Evolutionary conservation across 2,888 invertebrate genomes (phyloP).

Genomic region (Oxytorus armatus): DNA sequence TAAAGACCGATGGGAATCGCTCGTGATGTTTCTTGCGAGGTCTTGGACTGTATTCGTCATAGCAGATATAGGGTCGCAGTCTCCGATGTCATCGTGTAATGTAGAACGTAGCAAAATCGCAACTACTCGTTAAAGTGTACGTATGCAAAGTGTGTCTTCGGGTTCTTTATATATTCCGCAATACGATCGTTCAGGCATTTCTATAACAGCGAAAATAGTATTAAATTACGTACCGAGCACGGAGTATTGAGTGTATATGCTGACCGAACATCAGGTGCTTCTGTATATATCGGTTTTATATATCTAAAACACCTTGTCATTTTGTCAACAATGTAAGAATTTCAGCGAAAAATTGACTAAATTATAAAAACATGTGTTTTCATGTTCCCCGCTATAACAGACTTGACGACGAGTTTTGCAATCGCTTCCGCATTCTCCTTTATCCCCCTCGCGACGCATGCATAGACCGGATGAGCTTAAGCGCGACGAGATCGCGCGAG

Average conservation of each 20-base stretch:
- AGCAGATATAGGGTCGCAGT: background rate
- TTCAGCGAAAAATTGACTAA: slow-evolving; percentile 10
- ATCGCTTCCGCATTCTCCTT: slow-evolving; percentile 73
- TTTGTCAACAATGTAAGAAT: slow-evolving; percentile 20
- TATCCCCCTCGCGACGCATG: slow-evolving; percentile 28
- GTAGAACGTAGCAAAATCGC: background rate
- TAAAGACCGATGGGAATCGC: slow-evolving; percentile 5
- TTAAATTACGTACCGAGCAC: slow-evolving; percentile 72
- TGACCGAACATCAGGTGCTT: slow-evolving; percentile 20
- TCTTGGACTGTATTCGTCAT: background rate
- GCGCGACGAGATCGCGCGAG: slow-evolving; percentile 21
- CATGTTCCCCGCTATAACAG: slow-evolving; percentile 51
- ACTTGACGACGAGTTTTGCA: slow-evolving; percentile 70
- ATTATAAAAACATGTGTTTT: slow-evolving; percentile 64
- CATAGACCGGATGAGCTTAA: slow-evolving; percentile 51
- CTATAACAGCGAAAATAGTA: slow-evolving; percentile 71
- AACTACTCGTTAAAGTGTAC: background rate
- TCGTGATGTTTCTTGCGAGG: background rate
- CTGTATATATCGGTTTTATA: background rate
- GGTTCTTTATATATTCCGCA: slow-evolving; percentile 38
- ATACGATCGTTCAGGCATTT: slow-evolving; percentile 72
- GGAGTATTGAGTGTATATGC: slow-evolving; percentile 61
- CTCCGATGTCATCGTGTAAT: slow-evolving; percentile 1
- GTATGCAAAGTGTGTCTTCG: slow-evolving; percentile 29
- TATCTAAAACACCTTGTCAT: background rate